Evolutionary conservation across 1,140 invertebrate species (phyloP).

Genomic region (Acromyrmex heyeri): DNA sequence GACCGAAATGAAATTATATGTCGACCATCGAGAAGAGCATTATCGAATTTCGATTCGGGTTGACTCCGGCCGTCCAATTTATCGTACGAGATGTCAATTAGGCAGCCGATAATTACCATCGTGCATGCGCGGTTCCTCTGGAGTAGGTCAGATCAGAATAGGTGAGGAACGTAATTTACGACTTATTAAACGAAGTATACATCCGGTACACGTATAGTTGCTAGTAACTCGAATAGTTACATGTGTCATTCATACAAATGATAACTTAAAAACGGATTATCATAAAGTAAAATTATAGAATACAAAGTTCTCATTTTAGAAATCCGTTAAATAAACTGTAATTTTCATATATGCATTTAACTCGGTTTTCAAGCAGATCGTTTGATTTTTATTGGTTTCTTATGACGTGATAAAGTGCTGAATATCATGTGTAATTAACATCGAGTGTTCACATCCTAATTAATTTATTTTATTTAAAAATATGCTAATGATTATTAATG

Average conservation of each 20-base stretch:
- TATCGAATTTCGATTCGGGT: conserved; percentile 42
- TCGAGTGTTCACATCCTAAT: no score
- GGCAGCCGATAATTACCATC: conserved; percentile 44
- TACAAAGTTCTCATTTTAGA: no score
- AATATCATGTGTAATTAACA: no score
- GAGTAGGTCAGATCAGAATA: conserved; percentile 1
- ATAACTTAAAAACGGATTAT: not conserved
- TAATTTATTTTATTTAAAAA: no score
- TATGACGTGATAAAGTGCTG: no score
- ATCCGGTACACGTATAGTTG: not conserved
- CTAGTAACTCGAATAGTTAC: not conserved
- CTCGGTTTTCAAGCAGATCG: no score
- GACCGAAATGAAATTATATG: conserved; percentile 25
- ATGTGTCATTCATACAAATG: not conserved
- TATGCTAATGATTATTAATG: no score
- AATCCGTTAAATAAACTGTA: no score
- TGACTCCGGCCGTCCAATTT: conserved; percentile 35
- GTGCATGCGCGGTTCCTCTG: conserved; percentile 3
- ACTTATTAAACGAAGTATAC: conserved; percentile 50
- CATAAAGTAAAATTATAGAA: not conserved
- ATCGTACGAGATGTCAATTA: conserved; percentile 49
- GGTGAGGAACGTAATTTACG: conserved; percentile 44
- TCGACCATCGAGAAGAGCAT: conserved; percentile 30
- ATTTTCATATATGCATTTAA: no score
- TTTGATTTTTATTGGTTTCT: no score